Conservation (phyloP, 1,140 invertebrate species). For the Pygmarrhopalites habei region DNA sequence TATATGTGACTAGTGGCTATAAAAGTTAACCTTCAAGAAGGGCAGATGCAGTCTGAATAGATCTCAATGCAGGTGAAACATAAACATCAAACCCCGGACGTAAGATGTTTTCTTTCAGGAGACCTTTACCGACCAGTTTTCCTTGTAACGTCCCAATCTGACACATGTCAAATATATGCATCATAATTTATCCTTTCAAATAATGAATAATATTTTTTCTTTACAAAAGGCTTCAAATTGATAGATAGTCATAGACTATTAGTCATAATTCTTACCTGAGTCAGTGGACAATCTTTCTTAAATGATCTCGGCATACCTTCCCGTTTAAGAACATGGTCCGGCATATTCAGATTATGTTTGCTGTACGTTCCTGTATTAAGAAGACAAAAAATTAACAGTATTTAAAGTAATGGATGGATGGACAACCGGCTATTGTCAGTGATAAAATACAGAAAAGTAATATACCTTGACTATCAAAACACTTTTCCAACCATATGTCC, state of each 20-base stretch:
- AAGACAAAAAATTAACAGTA: constrained; percentile 2
- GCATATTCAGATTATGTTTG: constrained; percentile 83
- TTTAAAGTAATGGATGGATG: too few relatives aligned
- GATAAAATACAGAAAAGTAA: not conserved
- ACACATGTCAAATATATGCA: not conserved
- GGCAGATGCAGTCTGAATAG: constrained; percentile 77
- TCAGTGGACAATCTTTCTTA: constrained; percentile 76
- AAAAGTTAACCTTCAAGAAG: constrained; percentile 60
- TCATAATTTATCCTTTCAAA: not conserved
- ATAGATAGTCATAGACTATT: constrained; percentile 41
- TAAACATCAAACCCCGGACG: constrained; percentile 59
- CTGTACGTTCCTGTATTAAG: constrained; percentile 53
- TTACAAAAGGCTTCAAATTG: constrained; percentile 14
- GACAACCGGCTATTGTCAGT: not conserved
- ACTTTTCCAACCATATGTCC: constrained; percentile 69
- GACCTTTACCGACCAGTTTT: constrained; percentile 55
- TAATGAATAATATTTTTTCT: constrained; percentile 17
- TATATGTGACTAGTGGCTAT: too few relatives aligned
- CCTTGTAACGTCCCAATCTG: constrained; percentile 58
- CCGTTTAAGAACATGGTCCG: constrained; percentile 56
- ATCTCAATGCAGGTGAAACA: constrained; percentile 78
- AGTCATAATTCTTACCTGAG: constrained; percentile 55
- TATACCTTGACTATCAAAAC: constrained; percentile 69
- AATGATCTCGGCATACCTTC: constrained; percentile 57
- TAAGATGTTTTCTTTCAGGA: constrained; percentile 56